phyloP scores from a whole-genome alignment of 2,113 vertebrate species.

The Gopherus evgoodei region DNA sequence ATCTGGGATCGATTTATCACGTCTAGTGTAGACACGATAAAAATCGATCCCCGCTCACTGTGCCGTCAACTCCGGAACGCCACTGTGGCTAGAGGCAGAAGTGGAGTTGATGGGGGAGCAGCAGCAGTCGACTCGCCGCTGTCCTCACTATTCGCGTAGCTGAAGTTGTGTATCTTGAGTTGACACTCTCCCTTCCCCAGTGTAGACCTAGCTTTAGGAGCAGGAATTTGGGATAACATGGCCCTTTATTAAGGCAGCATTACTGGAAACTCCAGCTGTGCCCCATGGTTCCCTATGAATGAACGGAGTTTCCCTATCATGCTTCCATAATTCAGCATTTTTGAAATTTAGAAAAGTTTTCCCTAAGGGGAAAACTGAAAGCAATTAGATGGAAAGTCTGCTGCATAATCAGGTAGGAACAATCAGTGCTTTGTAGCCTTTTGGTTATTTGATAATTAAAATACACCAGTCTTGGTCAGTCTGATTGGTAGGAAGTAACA shows the following conservation, averaged over 20 bases:
- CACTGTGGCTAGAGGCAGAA: too few relatives aligned
- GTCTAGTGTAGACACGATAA: too few relatives aligned
- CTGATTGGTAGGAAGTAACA: slow-evolving; percentile 47
- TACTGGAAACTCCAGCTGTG: slow-evolving; percentile 42
- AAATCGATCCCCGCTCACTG: too few relatives aligned
- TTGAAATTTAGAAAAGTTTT: slow-evolving; percentile 53
- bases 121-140: too few relatives aligned
- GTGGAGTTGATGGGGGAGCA: too few relatives aligned
- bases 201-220: neutral
- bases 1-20: too few relatives aligned
- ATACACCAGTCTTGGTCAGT: slow-evolving; percentile 38
- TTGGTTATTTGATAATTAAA: slow-evolving; percentile 61
- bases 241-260: slow-evolving; percentile 55
- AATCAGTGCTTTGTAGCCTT: slow-evolving; percentile 63
- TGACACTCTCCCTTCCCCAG: too few relatives aligned
- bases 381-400: slow-evolving; percentile 64
- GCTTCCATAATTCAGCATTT: slow-evolving; percentile 63
- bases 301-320: slow-evolving; percentile 37
- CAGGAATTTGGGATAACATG: slow-evolving; percentile 30
- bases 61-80: too few relatives aligned
- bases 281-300: slow-evolving; percentile 21
- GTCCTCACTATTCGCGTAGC: too few relatives aligned
- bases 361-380: slow-evolving; percentile 41
- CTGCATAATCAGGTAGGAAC: slow-evolving; percentile 59
- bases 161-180: too few relatives aligned